Conservation (phyloP, 2,113 vertebrate species). For the Leptobrachium ailaonicum region DNA sequence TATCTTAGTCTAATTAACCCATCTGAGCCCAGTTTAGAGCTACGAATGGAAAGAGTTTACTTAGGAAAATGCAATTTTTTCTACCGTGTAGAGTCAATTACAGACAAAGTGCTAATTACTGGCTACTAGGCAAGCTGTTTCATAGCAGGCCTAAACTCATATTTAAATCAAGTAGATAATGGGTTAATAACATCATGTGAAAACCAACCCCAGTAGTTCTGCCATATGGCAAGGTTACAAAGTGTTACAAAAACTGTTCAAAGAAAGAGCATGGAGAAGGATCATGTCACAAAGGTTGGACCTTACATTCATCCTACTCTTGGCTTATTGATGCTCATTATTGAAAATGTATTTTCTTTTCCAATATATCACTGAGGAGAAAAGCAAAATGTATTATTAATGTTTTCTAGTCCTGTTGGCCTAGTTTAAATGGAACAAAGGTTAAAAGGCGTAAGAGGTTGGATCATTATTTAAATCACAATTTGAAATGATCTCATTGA, state of each 20-base stretch:
- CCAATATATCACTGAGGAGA: too few species aligned
- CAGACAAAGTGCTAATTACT: conserved; percentile 35
- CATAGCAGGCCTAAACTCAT: neutral
- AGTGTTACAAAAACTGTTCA: neutral
- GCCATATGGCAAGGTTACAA: neutral
- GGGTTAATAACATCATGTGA: conserved; percentile 10
- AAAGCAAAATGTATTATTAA: too few species aligned
- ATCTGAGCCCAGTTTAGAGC: neutral
- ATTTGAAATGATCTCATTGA: too few species aligned
- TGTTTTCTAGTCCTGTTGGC: too few species aligned
- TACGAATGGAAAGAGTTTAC: conserved; percentile 4
- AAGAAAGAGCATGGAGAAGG: neutral
- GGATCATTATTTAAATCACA: too few species aligned
- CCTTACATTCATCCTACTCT: neutral
- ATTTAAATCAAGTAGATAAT: neutral
- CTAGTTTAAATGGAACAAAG: too few species aligned
- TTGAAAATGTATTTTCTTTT: too few species aligned
- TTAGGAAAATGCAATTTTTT: conserved; percentile 32
- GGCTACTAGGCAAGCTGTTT: conserved; percentile 33
- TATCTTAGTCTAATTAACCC: conserved; percentile 24
- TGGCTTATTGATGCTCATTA: too few species aligned
- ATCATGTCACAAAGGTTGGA: neutral
- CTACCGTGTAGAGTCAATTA: conserved; percentile 9
- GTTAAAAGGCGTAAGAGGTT: too few species aligned
- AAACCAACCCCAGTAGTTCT: neutral